Percentiles rank a stretch among this genome's conserved stretches.
Conservation (phyloP, 2,888 invertebrate genomes). For the Cryptus viduatorius region DNA sequence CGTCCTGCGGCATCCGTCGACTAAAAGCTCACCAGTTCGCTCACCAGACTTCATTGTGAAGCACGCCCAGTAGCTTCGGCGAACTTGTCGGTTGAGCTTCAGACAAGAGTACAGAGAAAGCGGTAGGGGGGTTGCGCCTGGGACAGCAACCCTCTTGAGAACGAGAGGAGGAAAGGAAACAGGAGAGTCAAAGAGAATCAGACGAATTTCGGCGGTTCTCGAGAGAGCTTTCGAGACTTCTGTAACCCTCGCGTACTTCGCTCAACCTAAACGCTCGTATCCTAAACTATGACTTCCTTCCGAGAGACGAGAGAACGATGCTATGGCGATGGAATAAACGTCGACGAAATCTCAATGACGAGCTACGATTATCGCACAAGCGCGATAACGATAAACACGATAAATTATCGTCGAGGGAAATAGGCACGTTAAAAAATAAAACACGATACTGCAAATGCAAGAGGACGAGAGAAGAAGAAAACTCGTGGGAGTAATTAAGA, state of each 20-base stretch:
- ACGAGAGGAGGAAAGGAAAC: conserved; percentile 26
- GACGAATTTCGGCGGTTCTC: too few species aligned
- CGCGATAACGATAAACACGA: conserved; percentile 35
- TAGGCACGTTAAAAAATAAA: background rate
- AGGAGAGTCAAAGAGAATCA: conserved; percentile 2
- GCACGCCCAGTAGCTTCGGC: conserved; percentile 1
- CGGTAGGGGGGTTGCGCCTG: background rate
- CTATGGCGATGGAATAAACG: conserved; percentile 2
- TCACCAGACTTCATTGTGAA: conserved; percentile 40
- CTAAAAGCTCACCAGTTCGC: conserved; percentile 20
- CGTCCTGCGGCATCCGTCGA: conserved; percentile 74
- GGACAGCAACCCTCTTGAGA: background rate
- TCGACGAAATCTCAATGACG: conserved; percentile 19
- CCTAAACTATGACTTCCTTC: conserved; percentile 67
- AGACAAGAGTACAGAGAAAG: background rate
- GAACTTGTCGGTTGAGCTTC: background rate
- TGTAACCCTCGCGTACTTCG: background rate
- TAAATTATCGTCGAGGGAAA: conserved; percentile 31
- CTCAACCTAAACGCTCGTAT: background rate
- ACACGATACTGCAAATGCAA: conserved; percentile 36
- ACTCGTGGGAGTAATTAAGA: conserved; percentile 60
- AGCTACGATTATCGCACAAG: conserved; percentile 64
- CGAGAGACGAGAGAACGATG: conserved; percentile 26
- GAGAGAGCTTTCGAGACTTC: too few species aligned
- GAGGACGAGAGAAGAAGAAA: conserved; percentile 56